Evolutionary conservation across 2,888 invertebrate species (phyloP).

Genomic region (Adela reaumurella): DNA sequence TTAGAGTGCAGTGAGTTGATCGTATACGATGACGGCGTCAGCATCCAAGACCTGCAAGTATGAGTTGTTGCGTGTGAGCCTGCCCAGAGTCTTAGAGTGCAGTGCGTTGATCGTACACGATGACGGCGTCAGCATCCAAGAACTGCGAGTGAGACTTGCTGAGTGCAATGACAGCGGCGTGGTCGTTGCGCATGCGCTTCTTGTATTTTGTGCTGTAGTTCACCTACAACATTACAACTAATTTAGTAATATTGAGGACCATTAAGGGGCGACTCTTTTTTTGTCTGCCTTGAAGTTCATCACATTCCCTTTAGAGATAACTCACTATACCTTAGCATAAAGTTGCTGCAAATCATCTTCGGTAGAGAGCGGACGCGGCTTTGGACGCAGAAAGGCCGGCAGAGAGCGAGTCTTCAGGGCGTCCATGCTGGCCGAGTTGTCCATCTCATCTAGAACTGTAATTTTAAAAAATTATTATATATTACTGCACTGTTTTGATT

Average conservation of each 20-base stretch:
- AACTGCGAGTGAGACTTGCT: conserved; percentile 68
- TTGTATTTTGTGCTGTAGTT: conserved; percentile 75
- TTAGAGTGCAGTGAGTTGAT: too few species aligned
- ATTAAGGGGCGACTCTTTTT: too few species aligned
- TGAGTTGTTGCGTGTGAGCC: conserved; percentile 49
- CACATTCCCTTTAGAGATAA: too few species aligned
- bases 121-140: conserved; percentile 74
- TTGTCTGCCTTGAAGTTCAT: too few species aligned
- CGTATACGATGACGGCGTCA: too few species aligned
- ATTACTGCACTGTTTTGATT: background rate
- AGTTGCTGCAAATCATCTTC: conserved; percentile 67
- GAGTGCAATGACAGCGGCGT: conserved; percentile 75
- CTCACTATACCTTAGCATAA: conserved; percentile 65
- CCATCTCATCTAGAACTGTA: conserved; percentile 61
- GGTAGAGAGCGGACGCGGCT: conserved; percentile 64
- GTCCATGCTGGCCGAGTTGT: conserved; percentile 37
- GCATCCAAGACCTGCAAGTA: conserved; percentile 17
- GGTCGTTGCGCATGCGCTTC: conserved; percentile 77
- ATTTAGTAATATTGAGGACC: too few species aligned
- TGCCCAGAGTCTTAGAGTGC: conserved; percentile 61
- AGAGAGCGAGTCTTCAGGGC: conserved; percentile 62
- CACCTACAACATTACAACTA: conserved; percentile 54
- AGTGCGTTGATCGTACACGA: conserved; percentile 78
- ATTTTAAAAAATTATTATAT: conserved; percentile 2
- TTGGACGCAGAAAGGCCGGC: conserved; percentile 69